Evolutionary conservation across 2,113 vertebrate species (phyloP).

Genomic region (Bubo blakistoni): DNA sequence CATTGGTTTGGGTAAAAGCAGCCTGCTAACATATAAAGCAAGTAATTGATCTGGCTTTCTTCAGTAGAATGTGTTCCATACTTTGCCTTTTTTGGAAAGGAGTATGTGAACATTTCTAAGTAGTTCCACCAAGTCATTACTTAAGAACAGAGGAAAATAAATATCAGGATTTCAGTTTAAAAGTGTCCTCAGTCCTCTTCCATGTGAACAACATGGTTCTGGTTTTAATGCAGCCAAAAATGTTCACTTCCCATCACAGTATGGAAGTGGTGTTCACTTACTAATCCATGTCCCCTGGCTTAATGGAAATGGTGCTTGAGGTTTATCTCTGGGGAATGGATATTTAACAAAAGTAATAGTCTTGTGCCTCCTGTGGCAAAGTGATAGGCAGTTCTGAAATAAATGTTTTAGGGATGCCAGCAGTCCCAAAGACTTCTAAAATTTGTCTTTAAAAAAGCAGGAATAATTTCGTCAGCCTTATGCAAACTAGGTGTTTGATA

Average conservation of each 20-base stretch:
- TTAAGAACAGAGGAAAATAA: not conserved
- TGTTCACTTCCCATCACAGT: not conserved
- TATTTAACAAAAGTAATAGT: not conserved
- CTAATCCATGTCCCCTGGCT: not conserved
- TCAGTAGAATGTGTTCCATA: not conserved
- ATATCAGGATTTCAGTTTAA: not conserved
- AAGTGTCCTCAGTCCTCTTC: not conserved
- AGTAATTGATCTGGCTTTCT: slow-evolving; percentile 27
- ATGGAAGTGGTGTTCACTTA: not conserved
- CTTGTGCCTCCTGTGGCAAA: not conserved
- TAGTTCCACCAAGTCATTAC: not conserved
- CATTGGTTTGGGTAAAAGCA: slow-evolving; percentile 12
- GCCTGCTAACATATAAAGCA: not conserved
- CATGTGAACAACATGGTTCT: not conserved
- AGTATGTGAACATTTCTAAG: not conserved
- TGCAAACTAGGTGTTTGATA: not conserved
- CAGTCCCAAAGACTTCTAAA: not conserved
- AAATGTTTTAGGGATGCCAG: not conserved
- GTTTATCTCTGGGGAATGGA: not conserved
- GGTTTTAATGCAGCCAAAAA: not conserved
- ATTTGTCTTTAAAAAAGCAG: not conserved
- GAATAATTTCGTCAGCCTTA: not conserved
- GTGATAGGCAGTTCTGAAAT: not conserved
- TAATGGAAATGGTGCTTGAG: not conserved
- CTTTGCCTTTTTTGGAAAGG: slow-evolving; percentile 27